phyloP scores from a whole-genome alignment of 1,140 invertebrate species.

The Trichonephila clavipes region DNA sequence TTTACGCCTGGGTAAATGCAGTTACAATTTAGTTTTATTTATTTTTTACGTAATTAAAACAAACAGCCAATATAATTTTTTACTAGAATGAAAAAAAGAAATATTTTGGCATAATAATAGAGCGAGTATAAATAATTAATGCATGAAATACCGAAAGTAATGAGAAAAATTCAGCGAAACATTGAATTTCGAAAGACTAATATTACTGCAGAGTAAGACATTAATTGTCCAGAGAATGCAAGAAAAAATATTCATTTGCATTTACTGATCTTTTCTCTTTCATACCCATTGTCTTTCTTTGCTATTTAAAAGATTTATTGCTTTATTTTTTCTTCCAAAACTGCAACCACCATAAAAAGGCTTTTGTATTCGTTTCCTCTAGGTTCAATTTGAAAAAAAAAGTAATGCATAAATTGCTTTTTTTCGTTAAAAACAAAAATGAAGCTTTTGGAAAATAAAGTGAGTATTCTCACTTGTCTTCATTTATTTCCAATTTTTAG shows the following conservation, averaged over 20 bases:
- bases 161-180: slow-evolving; percentile 57
- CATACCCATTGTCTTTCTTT: slow-evolving; percentile 11
- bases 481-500: slow-evolving; percentile 30
- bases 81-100: not conserved
- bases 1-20: too few species aligned
- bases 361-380: slow-evolving; percentile 26
- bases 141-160: slow-evolving; percentile 42
- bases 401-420: not conserved
- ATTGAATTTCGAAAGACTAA: slow-evolving; percentile 67
- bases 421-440: not conserved
- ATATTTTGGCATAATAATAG: not conserved
- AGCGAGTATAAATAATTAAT: slow-evolving; percentile 14
- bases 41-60: not conserved
- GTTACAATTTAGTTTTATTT: too few species aligned
- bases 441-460: slow-evolving; percentile 8
- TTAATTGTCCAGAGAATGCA: slow-evolving; percentile 41
- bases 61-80: slow-evolving; percentile 36
- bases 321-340: slow-evolving; percentile 19
- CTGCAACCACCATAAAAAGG: slow-evolving; percentile 47
- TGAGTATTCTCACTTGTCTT: slow-evolving; percentile 46
- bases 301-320: slow-evolving; percentile 64
- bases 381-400: not conserved
- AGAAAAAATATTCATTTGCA: slow-evolving; percentile 53
- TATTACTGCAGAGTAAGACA: slow-evolving; percentile 49
- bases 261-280: slow-evolving; percentile 33